Evolutionary conservation across 2,797 vertebrate genomes (phyloP).

Genomic region (Danio jaintianensis): DNA sequence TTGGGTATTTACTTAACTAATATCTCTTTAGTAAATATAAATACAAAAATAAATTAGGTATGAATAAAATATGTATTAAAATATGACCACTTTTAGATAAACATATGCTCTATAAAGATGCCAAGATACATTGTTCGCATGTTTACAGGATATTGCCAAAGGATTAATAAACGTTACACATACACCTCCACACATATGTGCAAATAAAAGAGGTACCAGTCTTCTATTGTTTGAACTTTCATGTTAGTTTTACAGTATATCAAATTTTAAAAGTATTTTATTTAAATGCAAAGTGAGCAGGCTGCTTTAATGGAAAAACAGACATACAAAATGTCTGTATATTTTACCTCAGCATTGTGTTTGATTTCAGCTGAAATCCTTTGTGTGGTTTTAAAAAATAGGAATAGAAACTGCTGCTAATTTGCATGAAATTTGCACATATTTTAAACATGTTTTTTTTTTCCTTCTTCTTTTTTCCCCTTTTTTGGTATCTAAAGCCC

Average conservation of each 20-base stretch:
- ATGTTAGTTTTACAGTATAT: neutral
- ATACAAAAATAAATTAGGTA: no score
- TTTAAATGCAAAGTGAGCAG: conserved; percentile 4
- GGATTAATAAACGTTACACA: neutral
- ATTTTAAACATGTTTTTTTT: neutral
- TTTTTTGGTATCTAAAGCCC: neutral
- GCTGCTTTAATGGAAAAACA: neutral
- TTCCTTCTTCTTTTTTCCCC: neutral
- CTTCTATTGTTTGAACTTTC: neutral
- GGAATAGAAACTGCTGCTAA: neutral
- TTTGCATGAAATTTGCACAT: conserved; percentile 13
- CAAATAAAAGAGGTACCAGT: neutral
- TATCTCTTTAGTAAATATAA: no score
- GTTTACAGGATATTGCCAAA: neutral
- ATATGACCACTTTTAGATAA: no score
- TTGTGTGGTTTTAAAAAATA: neutral
- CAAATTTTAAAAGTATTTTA: neutral
- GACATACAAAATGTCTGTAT: no score
- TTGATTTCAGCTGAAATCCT: neutral
- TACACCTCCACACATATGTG: neutral
- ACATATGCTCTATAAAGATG: neutral
- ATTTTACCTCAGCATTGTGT: neutral
- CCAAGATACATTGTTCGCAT: neutral
- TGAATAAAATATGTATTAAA: no score
- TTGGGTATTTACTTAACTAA: no score